phyloP scores from a whole-genome alignment of 2,113 vertebrate genomes.

The Hydropotes inermis region DNA sequence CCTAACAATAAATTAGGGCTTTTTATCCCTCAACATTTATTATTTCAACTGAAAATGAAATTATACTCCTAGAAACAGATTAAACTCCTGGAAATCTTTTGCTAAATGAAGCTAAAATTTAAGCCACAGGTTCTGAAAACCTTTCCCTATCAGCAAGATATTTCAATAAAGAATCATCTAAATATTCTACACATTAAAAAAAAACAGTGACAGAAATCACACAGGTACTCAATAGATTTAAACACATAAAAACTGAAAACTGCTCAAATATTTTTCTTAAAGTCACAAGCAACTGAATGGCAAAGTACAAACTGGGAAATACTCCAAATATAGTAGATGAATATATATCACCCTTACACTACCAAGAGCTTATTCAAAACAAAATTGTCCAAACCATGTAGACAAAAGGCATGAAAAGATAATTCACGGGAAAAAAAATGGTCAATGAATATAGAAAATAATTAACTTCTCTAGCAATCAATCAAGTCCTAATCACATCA shows the following conservation, averaged over 20 bases:
- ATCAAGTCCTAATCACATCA: not conserved
- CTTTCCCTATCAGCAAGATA: not conserved
- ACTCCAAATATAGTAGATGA: not conserved
- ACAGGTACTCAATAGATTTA: not conserved
- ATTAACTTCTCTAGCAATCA: not conserved
- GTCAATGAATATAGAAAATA: not conserved
- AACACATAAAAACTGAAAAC: constrained; percentile 9
- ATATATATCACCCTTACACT: not conserved
- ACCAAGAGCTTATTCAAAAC: not conserved
- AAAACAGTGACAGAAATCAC: not conserved
- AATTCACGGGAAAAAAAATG: not conserved
- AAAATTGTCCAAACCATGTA: not conserved
- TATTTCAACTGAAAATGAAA: not conserved
- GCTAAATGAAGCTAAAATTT: constrained; percentile 25
- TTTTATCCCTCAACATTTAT: not conserved
- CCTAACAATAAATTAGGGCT: not conserved
- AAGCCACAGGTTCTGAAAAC: not conserved
- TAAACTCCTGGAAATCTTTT: not conserved
- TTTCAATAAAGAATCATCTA: not conserved
- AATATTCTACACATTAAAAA: not conserved
- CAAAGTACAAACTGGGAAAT: constrained; percentile 8
- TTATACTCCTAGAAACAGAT: not conserved
- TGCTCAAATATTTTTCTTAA: not conserved
- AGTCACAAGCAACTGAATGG: not conserved
- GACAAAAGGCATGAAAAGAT: not conserved